phyloP scores from a whole-genome alignment of 2,888 invertebrate genomes.

The Dicycla oo region DNA sequence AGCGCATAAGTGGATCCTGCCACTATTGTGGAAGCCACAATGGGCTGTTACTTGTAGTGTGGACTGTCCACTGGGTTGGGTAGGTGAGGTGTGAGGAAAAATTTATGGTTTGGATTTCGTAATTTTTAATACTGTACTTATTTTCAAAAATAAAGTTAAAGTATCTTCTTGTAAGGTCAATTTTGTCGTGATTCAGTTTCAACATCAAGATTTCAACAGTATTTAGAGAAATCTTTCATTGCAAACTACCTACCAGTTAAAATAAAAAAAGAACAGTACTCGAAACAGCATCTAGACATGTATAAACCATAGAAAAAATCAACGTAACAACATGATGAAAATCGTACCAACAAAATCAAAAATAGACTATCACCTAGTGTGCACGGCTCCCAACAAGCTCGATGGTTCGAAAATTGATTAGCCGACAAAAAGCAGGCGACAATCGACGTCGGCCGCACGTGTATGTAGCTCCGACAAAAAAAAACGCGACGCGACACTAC shows the following conservation, averaged over 20 bases:
- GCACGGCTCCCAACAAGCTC: slow-evolving; percentile 57
- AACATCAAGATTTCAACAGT: background rate
- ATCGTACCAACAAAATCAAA: background rate
- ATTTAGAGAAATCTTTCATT: background rate
- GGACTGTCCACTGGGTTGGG: slow-evolving; percentile 58
- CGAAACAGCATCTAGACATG: too few species aligned
- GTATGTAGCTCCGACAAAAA: slow-evolving; percentile 69
- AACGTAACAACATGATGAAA: background rate
- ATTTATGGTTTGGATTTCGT: slow-evolving; percentile 11
- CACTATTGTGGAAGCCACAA: slow-evolving; percentile 75
- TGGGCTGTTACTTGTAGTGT: slow-evolving; percentile 75
- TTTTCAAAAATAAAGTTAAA: background rate
- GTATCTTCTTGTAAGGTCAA: background rate
- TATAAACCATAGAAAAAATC: background rate
- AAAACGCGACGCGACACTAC: slow-evolving; percentile 61
- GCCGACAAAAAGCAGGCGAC: slow-evolving; percentile 74
- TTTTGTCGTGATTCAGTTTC: background rate
- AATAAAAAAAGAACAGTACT: background rate
- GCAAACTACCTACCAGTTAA: too few species aligned
- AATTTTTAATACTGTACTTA: background rate
- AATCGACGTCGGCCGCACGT: slow-evolving; percentile 75
- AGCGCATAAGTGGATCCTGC: slow-evolving; percentile 71
- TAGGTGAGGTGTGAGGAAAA: slow-evolving; percentile 19
- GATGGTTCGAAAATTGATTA: slow-evolving; percentile 74
- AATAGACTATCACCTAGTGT: slow-evolving; percentile 64